A percentile compares a stretch with the other conserved stretches of the same genome.
Conservation (phyloP, 2,797 vertebrate genomes). For the Mus minutoides region DNA sequence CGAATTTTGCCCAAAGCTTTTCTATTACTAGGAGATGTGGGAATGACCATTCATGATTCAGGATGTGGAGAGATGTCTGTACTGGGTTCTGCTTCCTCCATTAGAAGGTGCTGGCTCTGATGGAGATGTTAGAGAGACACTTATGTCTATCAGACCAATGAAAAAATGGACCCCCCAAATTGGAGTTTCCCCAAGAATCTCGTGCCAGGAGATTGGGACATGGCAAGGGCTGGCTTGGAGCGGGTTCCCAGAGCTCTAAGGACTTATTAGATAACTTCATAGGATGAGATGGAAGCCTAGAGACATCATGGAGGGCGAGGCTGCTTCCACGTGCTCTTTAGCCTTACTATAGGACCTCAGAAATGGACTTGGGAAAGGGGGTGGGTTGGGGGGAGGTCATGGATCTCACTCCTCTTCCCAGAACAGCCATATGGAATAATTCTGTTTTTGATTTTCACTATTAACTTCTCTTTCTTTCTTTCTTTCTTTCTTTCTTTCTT, state of each 20-base stretch:
- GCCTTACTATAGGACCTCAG: background rate
- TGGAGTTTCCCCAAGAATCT: background rate
- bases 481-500: accelerated
- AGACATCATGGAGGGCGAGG: background rate
- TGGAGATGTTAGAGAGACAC: background rate
- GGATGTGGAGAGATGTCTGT: background rate
- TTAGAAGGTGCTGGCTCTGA: accelerated
- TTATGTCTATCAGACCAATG: background rate
- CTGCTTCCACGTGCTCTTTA: background rate
- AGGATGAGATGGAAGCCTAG: background rate
- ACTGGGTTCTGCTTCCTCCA: background rate
- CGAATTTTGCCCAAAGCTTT: background rate
- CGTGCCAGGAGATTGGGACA: background rate
- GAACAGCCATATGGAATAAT: background rate
- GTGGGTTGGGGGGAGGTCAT: background rate
- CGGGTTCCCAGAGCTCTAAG: background rate
- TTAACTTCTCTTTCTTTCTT: background rate
- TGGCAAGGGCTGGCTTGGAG: background rate
- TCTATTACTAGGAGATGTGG: background rate
- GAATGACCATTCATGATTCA: background rate
- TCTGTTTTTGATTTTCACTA: background rate
- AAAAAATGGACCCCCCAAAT: background rate
- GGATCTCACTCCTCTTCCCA: background rate
- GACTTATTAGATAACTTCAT: background rate
- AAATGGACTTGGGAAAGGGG: background rate